Percentiles rank a stretch among this genome's conserved stretches.
Conservation (phyloP, 2,797 vertebrate species). For the Lepus oiostolus region DNA sequence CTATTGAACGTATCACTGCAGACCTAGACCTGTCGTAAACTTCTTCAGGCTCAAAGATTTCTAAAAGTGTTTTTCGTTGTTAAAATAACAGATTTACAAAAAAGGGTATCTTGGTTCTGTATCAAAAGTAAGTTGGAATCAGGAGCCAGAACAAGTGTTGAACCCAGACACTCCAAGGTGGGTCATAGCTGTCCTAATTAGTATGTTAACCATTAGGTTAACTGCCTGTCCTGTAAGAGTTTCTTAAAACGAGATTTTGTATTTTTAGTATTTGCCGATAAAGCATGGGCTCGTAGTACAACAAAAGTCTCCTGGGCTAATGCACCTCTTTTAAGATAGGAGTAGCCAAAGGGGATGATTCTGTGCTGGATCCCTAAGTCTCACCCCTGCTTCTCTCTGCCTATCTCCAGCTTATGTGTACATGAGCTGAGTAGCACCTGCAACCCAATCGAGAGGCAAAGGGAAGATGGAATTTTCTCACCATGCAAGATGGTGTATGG, state of each 20-base stretch:
- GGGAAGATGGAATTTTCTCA: background rate
- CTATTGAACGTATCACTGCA: background rate
- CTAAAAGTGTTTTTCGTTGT: background rate
- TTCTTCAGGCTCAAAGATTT: slow-evolving; percentile 14
- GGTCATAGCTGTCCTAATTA: too few relatives aligned
- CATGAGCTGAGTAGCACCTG: background rate
- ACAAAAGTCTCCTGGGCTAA: background rate
- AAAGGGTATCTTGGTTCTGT: background rate
- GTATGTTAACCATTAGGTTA: too few relatives aligned
- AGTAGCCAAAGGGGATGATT: background rate
- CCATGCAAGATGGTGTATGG: background rate
- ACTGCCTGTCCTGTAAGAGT: background rate
- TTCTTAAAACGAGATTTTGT: background rate
- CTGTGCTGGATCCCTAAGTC: background rate
- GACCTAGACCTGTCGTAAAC: background rate
- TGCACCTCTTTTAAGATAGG: background rate
- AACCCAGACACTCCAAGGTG: too few relatives aligned
- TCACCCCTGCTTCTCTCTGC: background rate
- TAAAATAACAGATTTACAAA: background rate
- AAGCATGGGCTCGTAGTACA: background rate
- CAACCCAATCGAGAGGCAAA: background rate
- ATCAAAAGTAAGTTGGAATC: too few relatives aligned
- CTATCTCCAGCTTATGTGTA: background rate
- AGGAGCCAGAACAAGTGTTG: too few relatives aligned
- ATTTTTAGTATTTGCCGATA: background rate